These are phyloP conservation scores for Nicator chloris DNA, from an alignment of 2,113 vertebrate genomes.

Conservation along the genomic window DNA sequence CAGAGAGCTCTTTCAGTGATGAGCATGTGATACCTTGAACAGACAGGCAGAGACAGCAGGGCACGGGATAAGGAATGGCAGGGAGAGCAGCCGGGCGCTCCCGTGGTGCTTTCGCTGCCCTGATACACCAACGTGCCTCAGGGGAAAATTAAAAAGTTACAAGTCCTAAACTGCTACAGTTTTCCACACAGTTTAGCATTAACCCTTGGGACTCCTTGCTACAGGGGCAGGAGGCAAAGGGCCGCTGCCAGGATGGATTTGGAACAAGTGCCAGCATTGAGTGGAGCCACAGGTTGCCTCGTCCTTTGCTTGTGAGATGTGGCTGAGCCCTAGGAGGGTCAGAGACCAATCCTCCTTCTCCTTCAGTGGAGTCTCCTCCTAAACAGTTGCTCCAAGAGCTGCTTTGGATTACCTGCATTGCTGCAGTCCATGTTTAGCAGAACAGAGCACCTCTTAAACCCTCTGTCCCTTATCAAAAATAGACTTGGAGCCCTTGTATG, in stretches of 20 bases:
- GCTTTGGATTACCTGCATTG: not conserved
- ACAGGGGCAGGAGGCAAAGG: not conserved
- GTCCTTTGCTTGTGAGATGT: not conserved
- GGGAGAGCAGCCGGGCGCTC: not conserved
- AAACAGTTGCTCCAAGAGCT: not conserved
- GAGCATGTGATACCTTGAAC: not conserved
- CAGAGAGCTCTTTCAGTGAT: not conserved
- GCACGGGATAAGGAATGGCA: not conserved
- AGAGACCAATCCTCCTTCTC: not conserved
- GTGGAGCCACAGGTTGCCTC: not conserved
- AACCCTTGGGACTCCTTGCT: not conserved
- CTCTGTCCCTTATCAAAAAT: not conserved
- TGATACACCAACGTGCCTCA: not conserved
- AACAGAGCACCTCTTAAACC: not conserved
- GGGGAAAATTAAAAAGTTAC: not conserved
- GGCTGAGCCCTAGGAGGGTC: not conserved
- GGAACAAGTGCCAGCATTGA: accelerated
- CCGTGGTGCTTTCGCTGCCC: not conserved
- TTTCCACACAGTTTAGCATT: not conserved
- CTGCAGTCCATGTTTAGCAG: not conserved
- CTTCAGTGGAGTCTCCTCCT: not conserved
- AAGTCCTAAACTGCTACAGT: not conserved
- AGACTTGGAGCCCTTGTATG: not conserved
- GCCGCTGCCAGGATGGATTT: not conserved
- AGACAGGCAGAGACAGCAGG: not conserved